These are phyloP conservation scores for Sylvilagus floridanus DNA, from an alignment of 2,797 vertebrate genomes.

Conservation along the genomic window DNA sequence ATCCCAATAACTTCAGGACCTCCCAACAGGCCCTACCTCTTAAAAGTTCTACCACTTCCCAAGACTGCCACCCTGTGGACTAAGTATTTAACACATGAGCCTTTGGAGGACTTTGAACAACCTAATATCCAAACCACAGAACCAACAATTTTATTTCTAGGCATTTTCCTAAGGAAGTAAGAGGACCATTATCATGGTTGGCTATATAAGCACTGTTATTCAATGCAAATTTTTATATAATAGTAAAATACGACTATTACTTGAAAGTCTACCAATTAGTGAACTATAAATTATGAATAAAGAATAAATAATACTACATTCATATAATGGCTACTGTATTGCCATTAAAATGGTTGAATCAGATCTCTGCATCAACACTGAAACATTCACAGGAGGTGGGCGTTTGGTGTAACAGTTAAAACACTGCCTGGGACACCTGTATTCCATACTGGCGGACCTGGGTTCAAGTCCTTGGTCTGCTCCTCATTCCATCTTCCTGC, in stretches of 20 bases:
- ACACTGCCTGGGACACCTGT: too few relatives aligned
- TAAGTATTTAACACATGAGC: too few relatives aligned
- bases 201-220: constrained; percentile 5
- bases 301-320: constrained; percentile 24
- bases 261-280: background rate
- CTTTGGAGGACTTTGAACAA: too few relatives aligned
- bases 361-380: background rate
- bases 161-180: constrained; percentile 53
- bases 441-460: too few relatives aligned
- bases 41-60: too few relatives aligned
- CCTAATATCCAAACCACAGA: too few relatives aligned
- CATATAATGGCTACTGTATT: background rate
- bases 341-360: constrained; percentile 26
- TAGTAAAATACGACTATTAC: constrained; percentile 32
- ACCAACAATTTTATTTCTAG: constrained; percentile 33
- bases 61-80: too few relatives aligned
- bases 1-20: too few relatives aligned
- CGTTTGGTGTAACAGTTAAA: too few relatives aligned
- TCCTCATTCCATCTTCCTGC: too few relatives aligned
- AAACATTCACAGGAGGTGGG: background rate
- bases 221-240: constrained; percentile 25
- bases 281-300: constrained; percentile 44
- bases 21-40: too few relatives aligned
- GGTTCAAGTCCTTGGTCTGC: too few relatives aligned
- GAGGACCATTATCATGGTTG: background rate